phyloP scores from a whole-genome alignment of 2,797 vertebrate genomes.

The Cuniculus paca region DNA sequence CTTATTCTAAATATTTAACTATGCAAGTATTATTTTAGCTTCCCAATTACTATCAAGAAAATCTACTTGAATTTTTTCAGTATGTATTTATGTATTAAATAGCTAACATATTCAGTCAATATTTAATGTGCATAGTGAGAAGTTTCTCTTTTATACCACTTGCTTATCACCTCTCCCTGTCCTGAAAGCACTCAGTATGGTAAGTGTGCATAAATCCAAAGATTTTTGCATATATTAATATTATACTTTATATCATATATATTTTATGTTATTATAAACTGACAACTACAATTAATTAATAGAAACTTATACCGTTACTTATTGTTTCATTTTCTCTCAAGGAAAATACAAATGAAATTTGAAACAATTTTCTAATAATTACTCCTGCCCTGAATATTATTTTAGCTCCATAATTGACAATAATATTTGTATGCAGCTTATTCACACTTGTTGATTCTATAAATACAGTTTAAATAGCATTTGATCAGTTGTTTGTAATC shows the following conservation, averaged over 20 bases:
- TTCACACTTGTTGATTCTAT: constrained; percentile 23
- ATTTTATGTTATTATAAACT: neutral
- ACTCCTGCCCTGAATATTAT: neutral
- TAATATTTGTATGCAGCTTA: neutral
- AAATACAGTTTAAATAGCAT: constrained; percentile 45
- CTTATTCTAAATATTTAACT: constrained; percentile 15
- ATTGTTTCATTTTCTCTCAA: neutral
- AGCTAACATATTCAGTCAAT: constrained; percentile 10
- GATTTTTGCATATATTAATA: neutral
- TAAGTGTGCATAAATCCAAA: neutral
- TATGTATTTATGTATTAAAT: constrained; percentile 12
- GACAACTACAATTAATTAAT: constrained; percentile 2
- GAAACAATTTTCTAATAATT: constrained; percentile 46
- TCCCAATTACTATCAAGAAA: neutral
- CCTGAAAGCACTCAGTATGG: neutral
- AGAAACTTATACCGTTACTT: neutral
- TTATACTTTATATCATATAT: neutral
- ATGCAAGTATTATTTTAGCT: constrained; percentile 17
- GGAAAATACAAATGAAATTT: neutral
- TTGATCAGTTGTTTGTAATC: neutral
- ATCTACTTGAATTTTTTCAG: neutral
- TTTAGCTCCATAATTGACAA: neutral
- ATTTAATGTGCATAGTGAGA: neutral
- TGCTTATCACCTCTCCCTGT: neutral
- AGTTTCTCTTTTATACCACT: neutral